Evolutionary conservation across 1,140 invertebrate species (phyloP).

Genomic region (Cardiocondyla obscurior): DNA sequence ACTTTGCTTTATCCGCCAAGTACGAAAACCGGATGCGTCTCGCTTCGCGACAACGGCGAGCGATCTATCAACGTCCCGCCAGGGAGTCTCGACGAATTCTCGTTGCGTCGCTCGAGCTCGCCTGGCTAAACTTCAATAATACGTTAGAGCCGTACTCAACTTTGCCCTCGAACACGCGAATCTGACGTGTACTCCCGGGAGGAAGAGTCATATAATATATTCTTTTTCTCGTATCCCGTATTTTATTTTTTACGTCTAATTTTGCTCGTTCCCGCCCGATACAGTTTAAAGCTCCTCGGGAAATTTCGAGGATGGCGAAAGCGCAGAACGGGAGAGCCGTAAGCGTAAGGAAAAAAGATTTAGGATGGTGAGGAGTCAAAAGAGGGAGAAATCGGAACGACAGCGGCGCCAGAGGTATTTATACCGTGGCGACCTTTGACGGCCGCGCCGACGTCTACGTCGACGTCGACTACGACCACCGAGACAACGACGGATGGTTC

Average conservation of each 20-base stretch:
- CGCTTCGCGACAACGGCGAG: slow-evolving; percentile 11
- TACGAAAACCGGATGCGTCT: slow-evolving; percentile 9
- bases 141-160: not conserved
- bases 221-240: not conserved
- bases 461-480: slow-evolving; percentile 6
- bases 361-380: slow-evolving; percentile 34
- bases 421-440: slow-evolving; percentile 75
- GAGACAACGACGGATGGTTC: slow-evolving; percentile 54
- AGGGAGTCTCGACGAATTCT: slow-evolving; percentile 24
- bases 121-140: slow-evolving; percentile 2
- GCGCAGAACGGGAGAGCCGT: not conserved
- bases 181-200: not conserved
- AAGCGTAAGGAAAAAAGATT: slow-evolving; percentile 23
- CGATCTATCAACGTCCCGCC: slow-evolving; percentile 44
- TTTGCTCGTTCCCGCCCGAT: not conserved
- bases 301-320: slow-evolving; percentile 6
- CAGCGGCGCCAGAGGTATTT: slow-evolving; percentile 75
- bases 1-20: not conserved
- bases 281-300: not conserved
- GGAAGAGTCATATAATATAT: not conserved
- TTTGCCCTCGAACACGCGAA: not conserved
- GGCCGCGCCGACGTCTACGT: slow-evolving; percentile 61
- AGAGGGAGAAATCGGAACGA: slow-evolving; percentile 60
- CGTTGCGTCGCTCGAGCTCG: not conserved
- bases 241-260: slow-evolving; percentile 25